Evolutionary conservation across 2,797 vertebrate genomes (phyloP), one percentile per base, ranked within the genome.

Genomic region (Alfaro cultratus): DNA sequence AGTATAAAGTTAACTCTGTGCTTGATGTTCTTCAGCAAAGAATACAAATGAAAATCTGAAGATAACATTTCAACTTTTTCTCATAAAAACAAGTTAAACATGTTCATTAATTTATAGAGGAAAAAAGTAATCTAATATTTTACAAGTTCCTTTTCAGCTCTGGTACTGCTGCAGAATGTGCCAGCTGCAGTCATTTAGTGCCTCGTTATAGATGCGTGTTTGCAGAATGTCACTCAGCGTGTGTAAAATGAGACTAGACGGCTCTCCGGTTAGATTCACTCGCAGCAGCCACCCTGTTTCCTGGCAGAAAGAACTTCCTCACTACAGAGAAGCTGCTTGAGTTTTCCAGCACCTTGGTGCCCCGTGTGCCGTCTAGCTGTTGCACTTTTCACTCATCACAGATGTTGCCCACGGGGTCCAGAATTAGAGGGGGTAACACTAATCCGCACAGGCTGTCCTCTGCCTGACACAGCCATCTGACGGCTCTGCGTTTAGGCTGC

Each of bases 401-500:
- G 87, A 92, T 92, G 91, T 87, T 87, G 74, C 80, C 76, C 60
- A 47, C 12, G 1, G 11, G 70, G 67, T 82, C 77, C 73, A 86
- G 60, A 76, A 62, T 46, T 13, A 34, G 45, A 34, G 23, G 72
- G 53, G 49, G 5, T 78, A 64, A 39, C 5, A 16, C 70, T 90
- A 86, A 89, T 89, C 85, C 89, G 82, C 80, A 89, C 87, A 87
- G 83, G 75, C 80, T 72, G 85, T 78, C 77, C 86, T 88, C 83
- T 91, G 80, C 89, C 55, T 90, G 83, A 83, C 76, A 77, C 70
- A 1, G 74, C 71, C 73, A 78, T 81, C 49, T 78, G 76, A 80
- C 75, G 81, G 82, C 86, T 77, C 70, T 74, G 83, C 76, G 26
- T 85, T 78, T 62, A 39, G 80, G 79, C 79, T 71, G 80, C 89